Percentiles rank a stretch among this genome's conserved stretches.
These are phyloP conservation scores for Leptatherina wallacei DNA, from an alignment of 2,797 vertebrate species.

Conservation along the genomic window DNA sequence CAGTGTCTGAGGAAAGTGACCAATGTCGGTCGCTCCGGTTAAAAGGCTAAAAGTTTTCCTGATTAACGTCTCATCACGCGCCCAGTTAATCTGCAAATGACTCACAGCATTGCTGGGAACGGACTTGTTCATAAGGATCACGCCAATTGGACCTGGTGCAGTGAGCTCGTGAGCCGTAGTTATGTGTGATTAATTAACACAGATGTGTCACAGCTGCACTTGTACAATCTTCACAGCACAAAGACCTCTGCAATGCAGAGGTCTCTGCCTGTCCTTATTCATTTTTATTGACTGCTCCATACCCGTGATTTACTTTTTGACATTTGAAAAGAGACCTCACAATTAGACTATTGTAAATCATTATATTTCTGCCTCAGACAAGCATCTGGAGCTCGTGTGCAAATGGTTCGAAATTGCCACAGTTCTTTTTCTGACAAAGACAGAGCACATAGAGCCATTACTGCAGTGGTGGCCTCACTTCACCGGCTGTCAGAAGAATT, in stretches of 20 bases:
- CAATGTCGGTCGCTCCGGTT: neutral
- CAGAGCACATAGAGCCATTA: neutral
- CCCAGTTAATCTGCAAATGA: neutral
- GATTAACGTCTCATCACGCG: neutral
- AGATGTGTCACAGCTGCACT: conserved; percentile 32
- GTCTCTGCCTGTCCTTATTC: neutral
- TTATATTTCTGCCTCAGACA: neutral
- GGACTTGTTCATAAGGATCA: conserved; percentile 21
- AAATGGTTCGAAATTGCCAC: neutral
- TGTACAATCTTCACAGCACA: conserved; percentile 5
- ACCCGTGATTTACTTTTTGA: neutral
- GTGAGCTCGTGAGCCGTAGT: conserved; percentile 22
- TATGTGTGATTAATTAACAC: conserved; percentile 47
- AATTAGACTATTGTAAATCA: neutral
- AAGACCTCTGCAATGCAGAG: neutral
- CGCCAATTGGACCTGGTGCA: conserved; percentile 27
- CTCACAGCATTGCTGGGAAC: conserved; percentile 14
- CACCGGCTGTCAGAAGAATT: conserved; percentile 9
- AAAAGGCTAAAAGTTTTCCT: neutral
- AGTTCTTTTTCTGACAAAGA: neutral
- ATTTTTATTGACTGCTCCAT: conserved; percentile 6
- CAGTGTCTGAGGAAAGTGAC: neutral
- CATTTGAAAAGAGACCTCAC: neutral
- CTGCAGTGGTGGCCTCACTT: neutral
- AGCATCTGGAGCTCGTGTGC: neutral